Base-by-base conservation (phyloP, 2,888 invertebrate species). In the Ichneumoninae sp. region DNA sequence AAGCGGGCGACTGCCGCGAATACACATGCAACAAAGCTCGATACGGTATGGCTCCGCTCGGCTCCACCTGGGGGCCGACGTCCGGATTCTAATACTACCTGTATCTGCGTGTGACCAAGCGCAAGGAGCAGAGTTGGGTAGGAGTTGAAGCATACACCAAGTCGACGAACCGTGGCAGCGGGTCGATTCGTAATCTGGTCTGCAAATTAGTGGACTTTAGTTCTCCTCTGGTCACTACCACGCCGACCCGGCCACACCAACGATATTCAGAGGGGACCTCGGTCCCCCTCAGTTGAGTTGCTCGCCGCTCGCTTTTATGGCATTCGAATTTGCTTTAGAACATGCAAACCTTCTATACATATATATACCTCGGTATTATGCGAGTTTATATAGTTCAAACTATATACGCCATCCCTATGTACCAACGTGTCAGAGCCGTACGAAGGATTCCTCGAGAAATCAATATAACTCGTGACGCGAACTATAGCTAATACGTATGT, bases 271-370 rank as follows among this genome's bases (percentile, higher is more conserved):
- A 62, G 26, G 70, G 72, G 57, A 78, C 76, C 76, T 68, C 40
- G 19, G 78, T 62, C 50, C 60, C 47, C 60, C 30, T 50, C 50
- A 13, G 40, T 50, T 60, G n/a, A 68, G 68, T 47, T 77, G 22
- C 82, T 68, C 72, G 60, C 47, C 52, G 66, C 16, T 76, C 68
- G 74, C 80, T 83, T 83, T 83, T 83, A 83, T 72, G 75, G 66
- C 76, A 76, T 83, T 83, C 80, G 83, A 83, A 84, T 84, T 78
- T 78, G 30, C 84, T 81, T 78, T 66, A 36, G 78, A 84, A 81
- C 84, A 84, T 75, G 84, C 83, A 76, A 83, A 52, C 83, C 79
- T 54, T 57, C 26, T 50, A 77, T 33, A 47, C 44, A 69, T 30
- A 62, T 54, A 62, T 72, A 77, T 47, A 16, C 8, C 57, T 19